Base-by-base conservation (phyloP, 2,888 invertebrate genomes). In the Sphaerophoria taeniata region DNA sequence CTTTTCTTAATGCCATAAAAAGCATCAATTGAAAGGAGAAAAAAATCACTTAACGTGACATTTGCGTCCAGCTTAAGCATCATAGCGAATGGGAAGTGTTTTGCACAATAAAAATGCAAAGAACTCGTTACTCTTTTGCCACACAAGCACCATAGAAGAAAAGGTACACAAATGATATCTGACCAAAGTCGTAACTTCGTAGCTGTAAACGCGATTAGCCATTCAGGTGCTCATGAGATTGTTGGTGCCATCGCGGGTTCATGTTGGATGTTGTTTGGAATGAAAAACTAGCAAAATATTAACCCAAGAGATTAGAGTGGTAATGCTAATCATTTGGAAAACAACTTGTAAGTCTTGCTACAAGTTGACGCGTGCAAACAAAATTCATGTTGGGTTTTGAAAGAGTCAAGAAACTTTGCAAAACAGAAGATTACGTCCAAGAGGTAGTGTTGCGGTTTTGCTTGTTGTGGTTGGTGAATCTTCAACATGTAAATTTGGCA, bases 271-370 rank as follows among this genome's bases (percentile, higher is more conserved):
- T n/a, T n/a, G n/a, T n/a, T n/a, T n/a, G n/a, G n/a, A 36, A 34
- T 51, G 24, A 4, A 65, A 47, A 63, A 36, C 12, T 12, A 49
- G 1, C 16, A 51, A 65, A 51, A 11, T 65, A 65, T 65, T 65
- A 65, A 51, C 65, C 65, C 34, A 69, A 72, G 9, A 71, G 79
- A 84, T 84, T 79, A 84, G 84, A 79, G 79, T 84, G 67, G 83
- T n/a, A 75, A 84, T 79, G 79, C 84, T 84, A 84, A 84, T 84
- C 84, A 79, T 58, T 65, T 60, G 79, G 24, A 71, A 84, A 72
- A 74, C 61, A 75, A 53, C 60, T 56, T 72, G 72, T 63, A 69
- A 69, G 63, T 70, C 43, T 43, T 63, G 51, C 24, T 51, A 71
- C 58, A 24, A 24, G 24, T 61, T 49, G 39, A 58, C 34, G 65